Base-by-base conservation (phyloP, 2,113 vertebrate species). In the Labeo catla region DNA sequence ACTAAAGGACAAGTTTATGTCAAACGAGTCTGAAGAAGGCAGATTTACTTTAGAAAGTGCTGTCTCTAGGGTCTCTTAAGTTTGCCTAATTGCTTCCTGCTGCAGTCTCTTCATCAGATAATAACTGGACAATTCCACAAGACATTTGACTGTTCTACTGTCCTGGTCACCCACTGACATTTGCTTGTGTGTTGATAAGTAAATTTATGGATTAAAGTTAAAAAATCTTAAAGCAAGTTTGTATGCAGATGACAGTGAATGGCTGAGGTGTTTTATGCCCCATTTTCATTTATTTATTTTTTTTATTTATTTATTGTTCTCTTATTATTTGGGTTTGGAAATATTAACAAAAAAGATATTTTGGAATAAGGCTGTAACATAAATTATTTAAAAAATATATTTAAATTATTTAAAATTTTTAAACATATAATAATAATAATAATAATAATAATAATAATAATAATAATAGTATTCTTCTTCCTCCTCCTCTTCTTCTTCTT, bases 71-170 rank as follows among this genome's bases (percentile, higher is more conserved):
- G 87, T 81, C 68, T 88, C 73, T 28, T 61, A 76, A 74, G 78
- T 85, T 45, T 63, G 52, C 74, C 61, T 88, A 88, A 88, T 84
- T 88, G 84, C 87, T 86, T 79, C 80, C 81, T 82, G 39, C 54
- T 50, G 52, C 65, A 79, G 45, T 72, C 21, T 70, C 47, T 54
- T 76, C 50, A 84, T 61, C 78, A 85, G 87, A 79, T 88, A 63
- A 81, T 88, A 88, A 88, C 86, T 84, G 84, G 84, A 79, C 19
- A 19, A 43, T 83, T 88, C 19, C 34, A 66, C 21, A 88, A 66
- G 73, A 84, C 87, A 86, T 86, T 74, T 65, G 72, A 15, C 21
- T 83, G 50, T 50, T 61, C 43, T 81, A 15, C 68, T 28, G 23
- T 21, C 59, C 23, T 57, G 59, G 19, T 70, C 61, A 84, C 84